Evolutionary conservation across 1,140 invertebrate species (phyloP).

Genomic region (Tetramorium alpestre): DNA sequence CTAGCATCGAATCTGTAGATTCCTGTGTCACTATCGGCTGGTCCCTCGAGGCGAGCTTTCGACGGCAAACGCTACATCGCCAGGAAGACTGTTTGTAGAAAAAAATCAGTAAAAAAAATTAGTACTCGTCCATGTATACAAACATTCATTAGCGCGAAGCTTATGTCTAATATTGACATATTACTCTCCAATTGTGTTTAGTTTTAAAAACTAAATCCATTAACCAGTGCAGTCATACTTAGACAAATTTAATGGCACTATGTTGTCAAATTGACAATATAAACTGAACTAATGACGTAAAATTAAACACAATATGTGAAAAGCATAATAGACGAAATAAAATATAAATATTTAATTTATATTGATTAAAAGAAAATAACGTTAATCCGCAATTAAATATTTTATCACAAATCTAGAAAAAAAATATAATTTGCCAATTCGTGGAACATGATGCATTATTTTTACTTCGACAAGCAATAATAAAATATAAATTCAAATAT

Average conservation of each 20-base stretch:
- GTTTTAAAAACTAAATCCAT: not conserved
- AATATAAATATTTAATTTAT: not conserved
- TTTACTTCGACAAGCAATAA: not conserved
- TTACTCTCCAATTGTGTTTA: not conserved
- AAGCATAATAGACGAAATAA: not conserved
- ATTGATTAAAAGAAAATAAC: not conserved
- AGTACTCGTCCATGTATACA: not conserved
- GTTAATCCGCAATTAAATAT: not conserved
- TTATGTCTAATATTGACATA: not conserved
- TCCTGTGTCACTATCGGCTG: slow-evolving; percentile 89
- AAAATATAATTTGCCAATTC: not conserved
- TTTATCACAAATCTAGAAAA: not conserved
- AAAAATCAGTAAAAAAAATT: not conserved
- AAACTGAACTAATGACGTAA: not conserved
- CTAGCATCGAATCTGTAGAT: slow-evolving; percentile 92
- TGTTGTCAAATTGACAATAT: not conserved
- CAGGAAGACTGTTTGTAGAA: slow-evolving; percentile 88
- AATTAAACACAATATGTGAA: not conserved
- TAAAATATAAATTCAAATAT: not conserved
- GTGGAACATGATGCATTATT: not conserved
- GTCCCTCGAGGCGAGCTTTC: slow-evolving; percentile 91
- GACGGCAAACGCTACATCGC: slow-evolving; percentile 92
- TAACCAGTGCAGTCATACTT: too few relatives aligned
- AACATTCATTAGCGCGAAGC: not conserved
- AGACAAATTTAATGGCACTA: not conserved